These are phyloP conservation scores for Donacobius atricapilla DNA, from an alignment of 2,113 vertebrate species.

Conservation along the genomic window DNA sequence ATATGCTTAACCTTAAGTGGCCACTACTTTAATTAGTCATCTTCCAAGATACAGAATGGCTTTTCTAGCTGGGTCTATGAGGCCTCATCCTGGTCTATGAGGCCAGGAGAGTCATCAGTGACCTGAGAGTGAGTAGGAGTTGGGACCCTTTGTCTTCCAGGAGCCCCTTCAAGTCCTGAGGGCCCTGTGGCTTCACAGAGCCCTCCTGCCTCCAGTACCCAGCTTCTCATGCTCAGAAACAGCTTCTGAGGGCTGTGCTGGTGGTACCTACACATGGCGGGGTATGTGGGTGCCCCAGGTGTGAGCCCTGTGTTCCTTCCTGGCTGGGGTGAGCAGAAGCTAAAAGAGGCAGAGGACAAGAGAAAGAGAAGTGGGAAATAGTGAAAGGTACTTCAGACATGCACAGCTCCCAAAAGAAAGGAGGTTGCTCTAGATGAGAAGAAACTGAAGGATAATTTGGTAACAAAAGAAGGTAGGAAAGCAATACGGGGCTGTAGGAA, in stretches of 20 bases:
- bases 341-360: background rate
- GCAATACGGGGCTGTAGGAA: accelerated
- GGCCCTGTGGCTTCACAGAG: accelerated
- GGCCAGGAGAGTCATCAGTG: background rate
- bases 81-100: accelerated
- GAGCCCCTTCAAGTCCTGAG: background rate
- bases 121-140: background rate
- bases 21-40: background rate
- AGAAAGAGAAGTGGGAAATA: background rate
- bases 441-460: background rate
- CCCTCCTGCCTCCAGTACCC: background rate
- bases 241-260: background rate
- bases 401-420: background rate
- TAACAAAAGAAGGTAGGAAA: background rate
- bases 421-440: background rate
- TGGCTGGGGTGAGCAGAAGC: background rate
- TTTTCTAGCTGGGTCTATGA: background rate
- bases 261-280: background rate
- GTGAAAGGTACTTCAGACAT: background rate
- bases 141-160: background rate
- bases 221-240: background rate
- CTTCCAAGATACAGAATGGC: background rate
- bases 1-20: background rate
- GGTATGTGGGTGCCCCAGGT: accelerated
- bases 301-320: too few relatives aligned